Conservation (phyloP, 2,888 invertebrate genomes). For the Platycheirus rosarum region DNA sequence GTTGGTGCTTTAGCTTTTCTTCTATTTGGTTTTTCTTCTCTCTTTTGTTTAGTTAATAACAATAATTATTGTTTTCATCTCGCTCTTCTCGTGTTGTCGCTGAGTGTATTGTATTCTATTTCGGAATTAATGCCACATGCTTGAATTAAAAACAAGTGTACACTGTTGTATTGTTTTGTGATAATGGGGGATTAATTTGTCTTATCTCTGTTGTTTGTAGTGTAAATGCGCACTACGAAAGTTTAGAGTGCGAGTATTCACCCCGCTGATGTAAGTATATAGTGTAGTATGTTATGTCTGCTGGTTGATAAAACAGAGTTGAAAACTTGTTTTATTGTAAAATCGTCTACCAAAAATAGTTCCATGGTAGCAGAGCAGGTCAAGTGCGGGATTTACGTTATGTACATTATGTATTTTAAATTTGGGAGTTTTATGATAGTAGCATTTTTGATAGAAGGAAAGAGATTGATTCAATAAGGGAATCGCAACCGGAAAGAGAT, state of each 20-base stretch:
- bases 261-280: too few relatives aligned
- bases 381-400: too few relatives aligned
- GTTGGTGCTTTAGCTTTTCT: conserved; percentile 12
- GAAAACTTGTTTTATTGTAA: too few relatives aligned
- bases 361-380: too few relatives aligned
- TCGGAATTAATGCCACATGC: conserved; percentile 39
- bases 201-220: conserved; percentile 33
- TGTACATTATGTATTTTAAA: too few relatives aligned
- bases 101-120: conserved; percentile 38
- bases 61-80: conserved; percentile 29
- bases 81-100: conserved; percentile 19
- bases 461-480: too few relatives aligned
- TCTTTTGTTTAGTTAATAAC: conserved; percentile 1
- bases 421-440: too few relatives aligned
- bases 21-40: conserved; percentile 19
- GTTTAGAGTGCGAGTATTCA: neutral
- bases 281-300: too few relatives aligned
- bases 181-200: conserved; percentile 19
- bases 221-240: conserved; percentile 4
- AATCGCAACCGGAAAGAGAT: too few relatives aligned
- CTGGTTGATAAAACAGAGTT: too few relatives aligned
- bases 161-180: conserved; percentile 21
- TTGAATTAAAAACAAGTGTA: conserved; percentile 40
- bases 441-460: too few relatives aligned
- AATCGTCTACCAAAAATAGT: too few relatives aligned